Conservation (phyloP, 2,888 invertebrate species). For the Blera fallax region DNA sequence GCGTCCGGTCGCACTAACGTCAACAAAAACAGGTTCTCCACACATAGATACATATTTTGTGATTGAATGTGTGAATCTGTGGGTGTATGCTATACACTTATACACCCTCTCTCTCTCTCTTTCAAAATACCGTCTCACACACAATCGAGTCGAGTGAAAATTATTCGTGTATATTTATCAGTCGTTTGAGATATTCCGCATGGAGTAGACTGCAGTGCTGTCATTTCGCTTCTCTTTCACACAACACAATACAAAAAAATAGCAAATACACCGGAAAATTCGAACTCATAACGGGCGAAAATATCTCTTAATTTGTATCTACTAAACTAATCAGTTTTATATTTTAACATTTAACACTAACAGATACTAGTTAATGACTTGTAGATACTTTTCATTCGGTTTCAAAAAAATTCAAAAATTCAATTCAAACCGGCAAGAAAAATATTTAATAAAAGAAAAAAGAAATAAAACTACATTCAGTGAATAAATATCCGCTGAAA, state of each 20-base stretch:
- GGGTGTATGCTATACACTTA: constrained; percentile 30
- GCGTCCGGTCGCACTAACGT: constrained; percentile 63
- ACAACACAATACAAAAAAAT: constrained; percentile 31
- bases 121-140: constrained; percentile 23
- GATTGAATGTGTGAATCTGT: constrained; percentile 39
- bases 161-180: constrained; percentile 74
- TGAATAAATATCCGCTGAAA: background rate
- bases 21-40: constrained; percentile 69
- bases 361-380: background rate
- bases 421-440: constrained; percentile 19
- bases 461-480: background rate
- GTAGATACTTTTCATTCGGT: constrained; percentile 11
- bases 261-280: constrained; percentile 49
- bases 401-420: no score
- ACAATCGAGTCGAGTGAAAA: constrained; percentile 70
- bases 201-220: constrained; percentile 72
- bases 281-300: constrained; percentile 51
- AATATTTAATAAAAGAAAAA: background rate
- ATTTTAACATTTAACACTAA: constrained; percentile 3
- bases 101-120: constrained; percentile 4
- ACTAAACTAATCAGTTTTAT: constrained; percentile 12
- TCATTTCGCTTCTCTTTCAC: constrained; percentile 64
- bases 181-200: constrained; percentile 77
- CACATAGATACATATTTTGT: constrained; percentile 2
- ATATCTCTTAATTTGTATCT: constrained; percentile 33